phyloP scores from a whole-genome alignment of 1,140 invertebrate genomes.

The Tribolium castaneum region DNA sequence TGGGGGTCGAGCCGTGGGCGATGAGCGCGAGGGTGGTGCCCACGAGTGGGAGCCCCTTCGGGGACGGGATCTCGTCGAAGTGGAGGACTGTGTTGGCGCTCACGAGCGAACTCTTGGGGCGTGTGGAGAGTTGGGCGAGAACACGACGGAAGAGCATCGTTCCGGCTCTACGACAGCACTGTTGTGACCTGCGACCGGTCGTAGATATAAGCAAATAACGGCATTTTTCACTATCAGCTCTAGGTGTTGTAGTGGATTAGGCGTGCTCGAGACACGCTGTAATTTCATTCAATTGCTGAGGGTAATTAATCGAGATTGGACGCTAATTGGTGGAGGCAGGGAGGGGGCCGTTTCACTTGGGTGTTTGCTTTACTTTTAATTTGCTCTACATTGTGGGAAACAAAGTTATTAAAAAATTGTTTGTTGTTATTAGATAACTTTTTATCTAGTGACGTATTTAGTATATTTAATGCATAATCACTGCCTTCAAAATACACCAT shows the following conservation, averaged over 20 bases:
- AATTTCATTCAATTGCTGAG: constrained; percentile 3
- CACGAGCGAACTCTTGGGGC: constrained; percentile 11
- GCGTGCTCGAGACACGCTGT: not conserved
- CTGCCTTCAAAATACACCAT: too few species aligned
- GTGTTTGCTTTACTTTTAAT: too few species aligned
- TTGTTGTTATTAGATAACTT: too few species aligned
- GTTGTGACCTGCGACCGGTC: constrained; percentile 33
- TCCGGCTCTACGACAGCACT: constrained; percentile 30
- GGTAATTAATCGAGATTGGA: constrained; percentile 4
- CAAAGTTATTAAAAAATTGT: too few species aligned
- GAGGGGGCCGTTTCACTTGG: not conserved
- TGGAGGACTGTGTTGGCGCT: constrained; percentile 7
- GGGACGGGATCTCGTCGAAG: constrained; percentile 62
- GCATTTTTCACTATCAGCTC: constrained; percentile 31
- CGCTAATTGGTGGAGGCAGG: not conserved
- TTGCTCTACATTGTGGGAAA: too few species aligned
- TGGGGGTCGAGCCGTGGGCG: constrained; percentile 65
- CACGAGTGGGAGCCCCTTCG: constrained; percentile 68
- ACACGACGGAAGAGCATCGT: constrained; percentile 34
- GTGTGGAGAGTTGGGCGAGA: constrained; percentile 2
- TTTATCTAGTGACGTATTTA: too few species aligned
- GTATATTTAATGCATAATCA: too few species aligned
- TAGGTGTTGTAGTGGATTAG: constrained; percentile 9
- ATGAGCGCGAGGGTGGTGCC: constrained; percentile 69
- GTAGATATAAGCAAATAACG: constrained; percentile 34